A percentile compares a stretch with the other conserved stretches of the same genome.
Evolutionary conservation across 2,113 vertebrate species (phyloP).

Genomic region (Amphiprion percula): DNA sequence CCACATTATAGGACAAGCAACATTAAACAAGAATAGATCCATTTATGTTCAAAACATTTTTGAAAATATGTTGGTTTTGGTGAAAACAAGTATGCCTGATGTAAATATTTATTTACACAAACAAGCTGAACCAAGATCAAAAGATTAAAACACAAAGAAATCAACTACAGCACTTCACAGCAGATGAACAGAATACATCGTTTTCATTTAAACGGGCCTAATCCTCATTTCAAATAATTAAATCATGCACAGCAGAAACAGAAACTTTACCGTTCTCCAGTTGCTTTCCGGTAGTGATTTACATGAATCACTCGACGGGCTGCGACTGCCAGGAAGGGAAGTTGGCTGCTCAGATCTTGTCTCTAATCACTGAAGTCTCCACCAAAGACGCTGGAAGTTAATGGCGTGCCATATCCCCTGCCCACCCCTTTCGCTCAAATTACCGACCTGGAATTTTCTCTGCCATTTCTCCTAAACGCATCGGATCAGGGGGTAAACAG

Average conservation of each 20-base stretch:
- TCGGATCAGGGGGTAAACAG: not conserved
- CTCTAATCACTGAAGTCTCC: conserved; percentile 15
- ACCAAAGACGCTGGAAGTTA: conserved; percentile 15
- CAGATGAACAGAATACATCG: not conserved
- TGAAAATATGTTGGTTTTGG: not conserved
- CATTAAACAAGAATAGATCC: not conserved
- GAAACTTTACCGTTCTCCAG: conserved; percentile 52
- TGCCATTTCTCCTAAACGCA: not conserved
- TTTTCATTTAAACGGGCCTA: not conserved
- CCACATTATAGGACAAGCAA: too few relatives aligned
- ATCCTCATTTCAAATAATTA: not conserved
- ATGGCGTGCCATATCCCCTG: conserved; percentile 5
- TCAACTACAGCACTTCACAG: not conserved
- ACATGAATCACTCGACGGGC: not conserved
- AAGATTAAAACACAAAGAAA: not conserved
- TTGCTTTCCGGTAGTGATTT: conserved; percentile 29
- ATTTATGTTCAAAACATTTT: not conserved
- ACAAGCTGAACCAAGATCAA: not conserved
- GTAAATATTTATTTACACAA: not conserved
- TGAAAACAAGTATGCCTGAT: not conserved
- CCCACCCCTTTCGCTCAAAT: conserved; percentile 12
- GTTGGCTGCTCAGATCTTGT: conserved; percentile 8
- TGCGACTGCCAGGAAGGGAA: conserved; percentile 5
- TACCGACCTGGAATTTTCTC: not conserved
- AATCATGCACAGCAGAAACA: not conserved